A percentile compares a stretch with the other conserved stretches of the same genome.
These are phyloP conservation scores for Spea multiplicata DNA, from an alignment of 2,113 vertebrate genomes.

Conservation along the genomic window DNA sequence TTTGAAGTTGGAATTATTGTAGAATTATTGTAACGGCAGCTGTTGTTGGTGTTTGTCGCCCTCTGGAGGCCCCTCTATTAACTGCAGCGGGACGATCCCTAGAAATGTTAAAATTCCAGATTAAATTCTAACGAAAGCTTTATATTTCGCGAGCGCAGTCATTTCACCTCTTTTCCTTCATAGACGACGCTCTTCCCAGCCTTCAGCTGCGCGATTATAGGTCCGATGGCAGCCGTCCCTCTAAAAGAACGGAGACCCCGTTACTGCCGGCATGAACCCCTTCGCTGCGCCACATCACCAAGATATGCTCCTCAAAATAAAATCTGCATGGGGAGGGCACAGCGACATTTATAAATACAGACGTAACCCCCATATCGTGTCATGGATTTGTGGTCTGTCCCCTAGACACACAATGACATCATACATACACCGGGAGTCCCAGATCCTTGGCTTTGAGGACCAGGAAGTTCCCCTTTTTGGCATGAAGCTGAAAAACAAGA, in stretches of 20 bases:
- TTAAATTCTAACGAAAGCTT: no score
- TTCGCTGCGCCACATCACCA: no score
- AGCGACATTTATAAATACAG: neutral
- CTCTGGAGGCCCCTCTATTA: neutral
- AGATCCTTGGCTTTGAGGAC: conserved; percentile 80
- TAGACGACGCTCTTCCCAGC: conserved; percentile 72
- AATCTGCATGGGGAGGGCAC: neutral
- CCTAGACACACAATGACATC: neutral
- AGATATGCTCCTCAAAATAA: no score
- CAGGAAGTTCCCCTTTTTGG: conserved; percentile 87
- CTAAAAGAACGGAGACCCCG: conserved; percentile 58
- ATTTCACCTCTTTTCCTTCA: conserved; percentile 82
- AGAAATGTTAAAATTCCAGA: no score
- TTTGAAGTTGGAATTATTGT: no score
- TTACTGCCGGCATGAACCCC: no score
- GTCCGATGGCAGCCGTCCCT: conserved; percentile 85
- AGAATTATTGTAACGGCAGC: no score
- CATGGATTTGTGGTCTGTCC: neutral
- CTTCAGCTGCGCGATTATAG: conserved; percentile 81
- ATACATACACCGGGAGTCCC: conserved; percentile 89
- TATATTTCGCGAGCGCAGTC: no score
- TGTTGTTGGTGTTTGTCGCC: no score
- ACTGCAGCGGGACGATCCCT: neutral
- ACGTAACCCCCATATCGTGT: neutral
- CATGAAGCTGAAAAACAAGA: conserved; percentile 62